Evolutionary conservation across 2,888 invertebrate genomes (phyloP).

Genomic region (Meganola albula): DNA sequence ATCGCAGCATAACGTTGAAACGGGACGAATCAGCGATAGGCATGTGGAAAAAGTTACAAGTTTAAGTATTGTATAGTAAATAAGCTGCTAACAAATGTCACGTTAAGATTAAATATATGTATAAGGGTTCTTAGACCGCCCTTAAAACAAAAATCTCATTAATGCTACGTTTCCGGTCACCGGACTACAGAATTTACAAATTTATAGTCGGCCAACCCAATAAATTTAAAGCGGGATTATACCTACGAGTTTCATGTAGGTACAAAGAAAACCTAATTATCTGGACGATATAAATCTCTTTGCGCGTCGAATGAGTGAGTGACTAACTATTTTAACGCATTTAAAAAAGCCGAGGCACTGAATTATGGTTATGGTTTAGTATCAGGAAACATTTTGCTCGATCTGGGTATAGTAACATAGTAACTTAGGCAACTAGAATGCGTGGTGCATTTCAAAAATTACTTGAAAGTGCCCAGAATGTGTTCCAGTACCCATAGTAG

Average conservation of each 20-base stretch:
- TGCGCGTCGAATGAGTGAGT: constrained; percentile 48
- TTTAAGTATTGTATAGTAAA: no score
- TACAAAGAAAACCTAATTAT: constrained; percentile 71
- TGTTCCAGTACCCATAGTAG: no score
- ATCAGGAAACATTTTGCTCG: no score
- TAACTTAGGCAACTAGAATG: no score
- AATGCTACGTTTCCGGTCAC: constrained; percentile 65
- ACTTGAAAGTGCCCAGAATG: no score
- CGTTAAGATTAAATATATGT: constrained; percentile 31
- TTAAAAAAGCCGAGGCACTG: constrained; percentile 21
- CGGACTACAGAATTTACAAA: constrained; percentile 66
- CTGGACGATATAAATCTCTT: constrained; percentile 66
- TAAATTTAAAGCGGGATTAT: constrained; percentile 75
- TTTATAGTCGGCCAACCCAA: constrained; percentile 71
- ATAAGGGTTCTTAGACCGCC: constrained; percentile 42
- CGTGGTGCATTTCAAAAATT: no score
- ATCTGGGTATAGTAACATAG: no score
- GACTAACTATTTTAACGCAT: constrained; percentile 38
- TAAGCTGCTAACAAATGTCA: no score
- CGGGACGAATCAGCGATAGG: constrained; percentile 26
- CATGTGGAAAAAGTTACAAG: constrained; percentile 42
- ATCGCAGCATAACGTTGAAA: no score
- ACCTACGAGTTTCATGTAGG: constrained; percentile 61
- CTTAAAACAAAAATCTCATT: constrained; percentile 57
- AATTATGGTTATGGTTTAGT: no score